phyloP scores from a whole-genome alignment of 1,140 invertebrate species.

The Nymphalis io region DNA sequence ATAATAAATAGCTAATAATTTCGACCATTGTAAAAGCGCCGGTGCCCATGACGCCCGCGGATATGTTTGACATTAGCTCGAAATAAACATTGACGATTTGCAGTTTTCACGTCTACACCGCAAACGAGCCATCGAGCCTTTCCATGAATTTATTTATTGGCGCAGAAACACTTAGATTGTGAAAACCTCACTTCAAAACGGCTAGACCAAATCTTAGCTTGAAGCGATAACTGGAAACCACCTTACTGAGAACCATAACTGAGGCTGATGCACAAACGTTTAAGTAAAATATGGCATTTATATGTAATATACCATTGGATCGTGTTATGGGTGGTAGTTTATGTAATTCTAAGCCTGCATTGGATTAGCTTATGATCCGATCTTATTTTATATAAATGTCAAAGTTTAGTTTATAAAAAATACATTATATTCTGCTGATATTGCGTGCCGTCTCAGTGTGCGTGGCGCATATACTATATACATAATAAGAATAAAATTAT shows the following conservation, averaged over 20 bases:
- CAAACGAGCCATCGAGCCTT: constrained; percentile 59
- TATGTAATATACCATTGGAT: constrained; percentile 18
- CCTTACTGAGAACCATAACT: constrained; percentile 23
- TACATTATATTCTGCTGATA: too few relatives aligned
- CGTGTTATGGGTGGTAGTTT: constrained; percentile 4
- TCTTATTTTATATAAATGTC: too few relatives aligned
- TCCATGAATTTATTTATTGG: constrained; percentile 66
- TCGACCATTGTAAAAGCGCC: constrained; percentile 49
- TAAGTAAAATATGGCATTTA: constrained; percentile 34
- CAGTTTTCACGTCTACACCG: constrained; percentile 58
- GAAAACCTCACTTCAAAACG: constrained; percentile 43
- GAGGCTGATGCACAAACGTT: constrained; percentile 29
- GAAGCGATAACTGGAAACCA: constrained; percentile 37
- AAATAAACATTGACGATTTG: constrained; percentile 75
- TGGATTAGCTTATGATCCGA: background rate
- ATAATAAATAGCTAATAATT: background rate
- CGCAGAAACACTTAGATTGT: constrained; percentile 51
- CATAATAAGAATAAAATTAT: too few relatives aligned
- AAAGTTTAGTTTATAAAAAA: too few relatives aligned
- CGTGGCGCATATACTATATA: too few relatives aligned
- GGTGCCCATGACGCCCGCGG: constrained; percentile 54
- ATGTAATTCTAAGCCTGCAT: background rate
- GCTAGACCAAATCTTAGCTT: constrained; percentile 41
- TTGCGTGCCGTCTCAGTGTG: too few relatives aligned
- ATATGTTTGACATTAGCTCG: constrained; percentile 73